phyloP scores from a whole-genome alignment of 2,797 vertebrate genomes.

The Danio kyathit region DNA sequence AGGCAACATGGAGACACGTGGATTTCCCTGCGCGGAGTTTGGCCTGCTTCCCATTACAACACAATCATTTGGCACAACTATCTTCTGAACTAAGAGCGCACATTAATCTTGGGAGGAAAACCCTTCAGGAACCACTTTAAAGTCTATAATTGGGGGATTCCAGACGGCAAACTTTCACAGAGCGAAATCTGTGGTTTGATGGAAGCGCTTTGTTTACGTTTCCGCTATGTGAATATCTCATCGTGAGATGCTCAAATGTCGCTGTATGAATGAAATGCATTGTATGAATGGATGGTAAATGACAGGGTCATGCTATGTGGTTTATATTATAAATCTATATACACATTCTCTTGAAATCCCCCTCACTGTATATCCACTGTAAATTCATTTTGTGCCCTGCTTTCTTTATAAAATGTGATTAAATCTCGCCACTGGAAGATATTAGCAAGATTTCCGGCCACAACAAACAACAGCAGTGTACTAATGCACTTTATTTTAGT shows the following conservation, averaged over 20 bases:
- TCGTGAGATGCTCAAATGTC: background rate
- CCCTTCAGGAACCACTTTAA: constrained; percentile 21
- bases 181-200: background rate
- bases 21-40: constrained; percentile 11
- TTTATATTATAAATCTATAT: background rate
- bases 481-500: background rate
- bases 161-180: constrained; percentile 4
- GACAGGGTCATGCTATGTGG: background rate
- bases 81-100: constrained; percentile 20
- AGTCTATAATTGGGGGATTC: constrained; percentile 2
- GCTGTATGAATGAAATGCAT: background rate
- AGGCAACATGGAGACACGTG: constrained; percentile 20
- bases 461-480: background rate
- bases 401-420: background rate
- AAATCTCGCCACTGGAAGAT: constrained; percentile 31
- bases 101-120: constrained; percentile 35
- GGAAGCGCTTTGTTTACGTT: background rate
- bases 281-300: background rate
- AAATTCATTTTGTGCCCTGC: background rate
- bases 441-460: constrained; percentile 24
- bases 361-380: background rate
- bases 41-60: constrained; percentile 36
- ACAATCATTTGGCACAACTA: constrained; percentile 33
- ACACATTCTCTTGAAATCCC: background rate
- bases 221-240: background rate